Evolutionary conservation across 2,113 vertebrate species (phyloP).

Genomic region (Chaenocephalus aceratus): DNA sequence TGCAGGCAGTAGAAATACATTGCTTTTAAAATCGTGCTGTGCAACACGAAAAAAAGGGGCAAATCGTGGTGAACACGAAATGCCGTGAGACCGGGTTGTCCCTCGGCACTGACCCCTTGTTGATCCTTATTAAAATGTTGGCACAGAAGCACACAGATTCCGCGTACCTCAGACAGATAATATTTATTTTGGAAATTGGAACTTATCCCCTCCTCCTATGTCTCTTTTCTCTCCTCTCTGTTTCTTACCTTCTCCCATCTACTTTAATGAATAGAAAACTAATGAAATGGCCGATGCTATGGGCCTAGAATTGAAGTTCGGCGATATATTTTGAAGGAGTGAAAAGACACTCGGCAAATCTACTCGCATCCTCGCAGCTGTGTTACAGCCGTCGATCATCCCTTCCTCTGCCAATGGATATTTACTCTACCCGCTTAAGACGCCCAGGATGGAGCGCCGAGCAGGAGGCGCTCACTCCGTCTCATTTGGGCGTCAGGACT

Average conservation of each 20-base stretch:
- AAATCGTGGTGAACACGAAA: too few relatives aligned
- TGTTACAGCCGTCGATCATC: constrained; percentile 47
- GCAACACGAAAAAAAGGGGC: too few relatives aligned
- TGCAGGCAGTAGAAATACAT: too few relatives aligned
- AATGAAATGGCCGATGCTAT: constrained; percentile 24
- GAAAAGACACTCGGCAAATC: constrained; percentile 55
- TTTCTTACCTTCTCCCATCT: constrained; percentile 26
- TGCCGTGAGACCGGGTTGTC: too few relatives aligned
- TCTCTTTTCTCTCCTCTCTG: constrained; percentile 16
- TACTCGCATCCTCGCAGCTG: constrained; percentile 49
- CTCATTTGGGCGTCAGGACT: constrained; percentile 84
- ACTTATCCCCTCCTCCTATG: constrained; percentile 78
- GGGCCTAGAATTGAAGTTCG: constrained; percentile 22
- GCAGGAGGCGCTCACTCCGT: constrained; percentile 52
- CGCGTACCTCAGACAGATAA: constrained; percentile 79
- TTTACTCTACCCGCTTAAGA: constrained; percentile 75
- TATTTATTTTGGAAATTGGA: constrained; percentile 87
- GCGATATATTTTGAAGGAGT: constrained; percentile 48
- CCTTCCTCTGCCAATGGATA: constrained; percentile 74
- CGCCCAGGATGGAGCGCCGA: constrained; percentile 62
- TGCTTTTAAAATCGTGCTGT: too few relatives aligned
- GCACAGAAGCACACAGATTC: constrained; percentile 75
- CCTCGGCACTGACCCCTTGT: constrained; percentile 65
- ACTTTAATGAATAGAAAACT: constrained; percentile 49
- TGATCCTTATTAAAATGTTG: constrained; percentile 79